phyloP scores from a whole-genome alignment of 2,113 vertebrate species.

The Empidonax traillii region DNA sequence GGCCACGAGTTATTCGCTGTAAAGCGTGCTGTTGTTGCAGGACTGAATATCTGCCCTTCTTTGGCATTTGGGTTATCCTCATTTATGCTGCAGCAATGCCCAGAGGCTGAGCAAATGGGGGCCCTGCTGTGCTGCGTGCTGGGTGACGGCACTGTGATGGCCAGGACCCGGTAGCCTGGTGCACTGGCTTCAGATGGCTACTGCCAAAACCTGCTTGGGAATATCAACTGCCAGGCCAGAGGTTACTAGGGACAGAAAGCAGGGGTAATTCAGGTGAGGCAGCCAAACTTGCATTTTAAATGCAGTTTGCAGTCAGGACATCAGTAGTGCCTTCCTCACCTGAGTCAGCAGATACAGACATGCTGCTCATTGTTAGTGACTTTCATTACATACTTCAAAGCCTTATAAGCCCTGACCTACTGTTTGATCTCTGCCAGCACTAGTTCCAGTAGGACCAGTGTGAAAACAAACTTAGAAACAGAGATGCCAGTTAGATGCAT shows the following conservation, averaged over 20 bases:
- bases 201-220: not conserved
- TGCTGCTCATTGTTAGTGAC: not conserved
- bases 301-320: not conserved
- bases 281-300: not conserved
- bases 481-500: not conserved
- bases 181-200: not conserved
- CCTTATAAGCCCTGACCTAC: not conserved
- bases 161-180: not conserved
- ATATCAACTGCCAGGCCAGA: not conserved
- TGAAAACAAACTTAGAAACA: not conserved
- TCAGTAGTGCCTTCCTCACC: not conserved
- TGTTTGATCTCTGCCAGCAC: not conserved
- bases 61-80: not conserved
- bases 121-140: accelerated
- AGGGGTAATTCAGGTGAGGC: not conserved
- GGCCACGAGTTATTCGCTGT: accelerated
- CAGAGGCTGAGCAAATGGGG: not conserved
- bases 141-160: not conserved
- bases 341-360: not conserved
- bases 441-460: not conserved
- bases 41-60: not conserved
- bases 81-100: not conserved
- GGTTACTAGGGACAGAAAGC: not conserved
- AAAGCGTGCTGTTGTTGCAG: not conserved
- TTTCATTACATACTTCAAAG: not conserved